Conservation (phyloP, 2,888 invertebrate genomes). For the Aricia artaxerxes region DNA sequence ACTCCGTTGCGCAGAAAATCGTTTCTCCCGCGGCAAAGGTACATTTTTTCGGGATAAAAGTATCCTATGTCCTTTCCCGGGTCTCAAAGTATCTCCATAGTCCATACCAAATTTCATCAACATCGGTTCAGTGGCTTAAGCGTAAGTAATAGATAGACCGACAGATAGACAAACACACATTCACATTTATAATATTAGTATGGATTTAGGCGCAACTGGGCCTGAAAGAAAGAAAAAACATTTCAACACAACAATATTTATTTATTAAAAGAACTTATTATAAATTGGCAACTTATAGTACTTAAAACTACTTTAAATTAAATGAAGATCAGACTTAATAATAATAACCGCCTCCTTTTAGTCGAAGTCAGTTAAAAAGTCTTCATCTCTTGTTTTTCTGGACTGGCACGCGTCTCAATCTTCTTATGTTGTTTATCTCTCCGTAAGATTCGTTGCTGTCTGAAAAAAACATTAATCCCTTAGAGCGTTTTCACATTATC, state of each 20-base stretch:
- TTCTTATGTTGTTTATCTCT: conserved; percentile 49
- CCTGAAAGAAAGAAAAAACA: not conserved
- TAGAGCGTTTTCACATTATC: no score
- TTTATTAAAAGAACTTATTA: not conserved
- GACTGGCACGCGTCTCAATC: conserved; percentile 46
- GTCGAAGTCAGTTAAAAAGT: not conserved
- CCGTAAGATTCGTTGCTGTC: conserved; percentile 50
- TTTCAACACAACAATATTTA: not conserved
- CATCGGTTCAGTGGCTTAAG: no score
- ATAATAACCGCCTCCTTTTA: not conserved
- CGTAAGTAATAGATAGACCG: no score
- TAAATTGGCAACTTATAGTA: not conserved
- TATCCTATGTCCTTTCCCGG: no score
- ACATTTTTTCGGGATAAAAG: no score
- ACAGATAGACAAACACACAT: no score
- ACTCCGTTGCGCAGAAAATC: no score
- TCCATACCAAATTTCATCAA: no score
- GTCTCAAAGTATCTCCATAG: no score
- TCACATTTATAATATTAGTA: no score
- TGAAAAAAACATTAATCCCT: conserved; percentile 51
- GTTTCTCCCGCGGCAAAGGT: no score
- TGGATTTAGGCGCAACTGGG: not conserved
- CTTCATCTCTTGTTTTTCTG: conserved; percentile 51
- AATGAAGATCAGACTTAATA: conserved; percentile 17
- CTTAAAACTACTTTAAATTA: conserved; percentile 38